These are phyloP conservation scores for Copsychus sechellarum DNA, from an alignment of 2,113 vertebrate species.

Conservation along the genomic window DNA sequence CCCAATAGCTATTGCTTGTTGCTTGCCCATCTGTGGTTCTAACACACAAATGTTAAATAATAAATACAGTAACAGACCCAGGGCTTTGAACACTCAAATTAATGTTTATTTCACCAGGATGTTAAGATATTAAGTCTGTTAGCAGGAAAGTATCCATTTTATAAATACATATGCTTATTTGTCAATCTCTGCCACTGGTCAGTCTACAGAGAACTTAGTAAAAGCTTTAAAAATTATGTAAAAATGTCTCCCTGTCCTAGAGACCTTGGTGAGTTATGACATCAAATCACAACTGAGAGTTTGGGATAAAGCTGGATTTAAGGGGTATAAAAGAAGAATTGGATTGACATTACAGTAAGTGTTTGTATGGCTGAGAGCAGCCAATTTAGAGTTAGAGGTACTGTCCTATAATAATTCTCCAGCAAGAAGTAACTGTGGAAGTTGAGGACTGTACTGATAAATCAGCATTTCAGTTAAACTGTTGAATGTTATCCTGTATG, in stretches of 20 bases:
- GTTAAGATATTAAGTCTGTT: background rate
- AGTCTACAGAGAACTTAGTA: background rate
- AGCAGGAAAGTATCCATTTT: background rate
- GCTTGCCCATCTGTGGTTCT: slow-evolving; percentile 35
- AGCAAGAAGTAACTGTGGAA: background rate
- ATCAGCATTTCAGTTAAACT: background rate
- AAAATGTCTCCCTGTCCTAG: background rate
- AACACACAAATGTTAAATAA: slow-evolving; percentile 21
- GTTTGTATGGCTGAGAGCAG: background rate
- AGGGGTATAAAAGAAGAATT: background rate
- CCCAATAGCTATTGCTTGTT: slow-evolving; percentile 33
- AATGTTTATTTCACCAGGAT: background rate
- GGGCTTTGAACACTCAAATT: background rate
- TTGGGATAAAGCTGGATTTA: background rate
- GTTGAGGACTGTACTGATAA: background rate
- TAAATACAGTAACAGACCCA: slow-evolving; percentile 19
- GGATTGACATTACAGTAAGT: background rate
- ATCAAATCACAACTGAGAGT: background rate
- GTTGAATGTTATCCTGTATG: background rate
- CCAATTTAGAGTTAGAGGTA: background rate
- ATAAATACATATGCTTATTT: background rate
- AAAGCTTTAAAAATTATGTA: background rate
- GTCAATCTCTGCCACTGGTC: background rate
- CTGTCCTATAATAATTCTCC: background rate
- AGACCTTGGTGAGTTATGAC: background rate